Percentiles rank a stretch among this genome's conserved stretches.
Conservation (phyloP, 2,113 vertebrate genomes). For the Podarcis cretensis region DNA sequence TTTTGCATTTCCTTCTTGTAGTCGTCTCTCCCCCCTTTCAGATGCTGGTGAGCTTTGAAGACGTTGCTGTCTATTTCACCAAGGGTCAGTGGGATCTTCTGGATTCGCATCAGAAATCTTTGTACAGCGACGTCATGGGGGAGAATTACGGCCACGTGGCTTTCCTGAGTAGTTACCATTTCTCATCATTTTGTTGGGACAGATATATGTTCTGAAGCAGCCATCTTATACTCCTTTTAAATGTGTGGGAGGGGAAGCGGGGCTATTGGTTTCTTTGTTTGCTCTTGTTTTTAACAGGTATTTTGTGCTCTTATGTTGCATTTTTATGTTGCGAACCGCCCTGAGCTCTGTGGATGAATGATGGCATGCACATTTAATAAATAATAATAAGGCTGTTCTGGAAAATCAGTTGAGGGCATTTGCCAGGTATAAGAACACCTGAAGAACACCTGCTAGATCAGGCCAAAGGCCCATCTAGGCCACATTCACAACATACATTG, state of each 20-base stretch:
- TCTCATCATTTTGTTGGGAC: background rate
- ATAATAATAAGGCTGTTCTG: too few species aligned
- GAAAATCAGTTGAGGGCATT: too few species aligned
- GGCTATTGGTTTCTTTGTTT: background rate
- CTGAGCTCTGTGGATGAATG: too few species aligned
- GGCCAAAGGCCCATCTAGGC: too few species aligned
- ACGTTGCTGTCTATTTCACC: conserved; percentile 22
- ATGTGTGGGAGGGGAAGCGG: background rate
- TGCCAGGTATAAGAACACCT: too few species aligned
- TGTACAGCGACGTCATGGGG: conserved; percentile 29
- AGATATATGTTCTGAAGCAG: background rate
- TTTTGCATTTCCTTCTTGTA: too few species aligned
- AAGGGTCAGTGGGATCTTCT: conserved; percentile 25
- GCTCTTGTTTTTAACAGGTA: too few species aligned
- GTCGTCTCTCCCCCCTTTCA: background rate
- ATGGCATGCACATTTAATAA: too few species aligned
- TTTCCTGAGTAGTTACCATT: conserved; percentile 6
- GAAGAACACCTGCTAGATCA: too few species aligned
- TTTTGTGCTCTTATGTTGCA: too few species aligned
- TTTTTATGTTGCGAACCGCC: too few species aligned
- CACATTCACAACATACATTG: too few species aligned
- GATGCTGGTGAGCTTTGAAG: conserved; percentile 11
- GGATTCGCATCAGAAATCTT: conserved; percentile 15
- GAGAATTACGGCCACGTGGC: conserved; percentile 16
- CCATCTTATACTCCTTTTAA: background rate